phyloP scores from a whole-genome alignment of 2,797 vertebrate species.

The Stomatorhinus walkeri region DNA sequence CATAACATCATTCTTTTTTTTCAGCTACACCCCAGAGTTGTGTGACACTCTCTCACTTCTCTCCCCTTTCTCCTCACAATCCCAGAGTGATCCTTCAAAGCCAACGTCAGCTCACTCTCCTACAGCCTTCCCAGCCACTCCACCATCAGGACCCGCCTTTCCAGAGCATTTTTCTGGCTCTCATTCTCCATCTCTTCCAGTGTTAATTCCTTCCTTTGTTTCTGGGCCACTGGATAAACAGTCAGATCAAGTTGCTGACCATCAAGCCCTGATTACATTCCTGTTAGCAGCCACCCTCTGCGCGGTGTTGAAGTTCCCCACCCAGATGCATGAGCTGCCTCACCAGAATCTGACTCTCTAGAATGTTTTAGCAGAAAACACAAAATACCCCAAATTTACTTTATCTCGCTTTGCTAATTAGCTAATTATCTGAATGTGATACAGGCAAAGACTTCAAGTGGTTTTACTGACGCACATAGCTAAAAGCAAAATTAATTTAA shows the following conservation, averaged over 20 bases:
- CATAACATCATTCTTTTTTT: not conserved
- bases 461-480: not conserved
- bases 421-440: not conserved
- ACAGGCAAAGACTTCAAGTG: not conserved
- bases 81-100: not conserved
- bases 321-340: not conserved
- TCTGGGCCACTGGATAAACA: not conserved
- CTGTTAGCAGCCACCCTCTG: not conserved
- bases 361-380: not conserved
- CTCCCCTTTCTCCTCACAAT: not conserved
- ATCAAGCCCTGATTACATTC: not conserved
- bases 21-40: not conserved
- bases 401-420: not conserved
- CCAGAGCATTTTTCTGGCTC: not conserved
- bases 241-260: not conserved
- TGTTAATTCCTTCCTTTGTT: not conserved
- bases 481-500: not conserved
- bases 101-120: not conserved
- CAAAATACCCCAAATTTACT: not conserved
- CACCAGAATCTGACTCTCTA: not conserved
- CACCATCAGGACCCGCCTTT: not conserved
- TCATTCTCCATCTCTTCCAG: not conserved
- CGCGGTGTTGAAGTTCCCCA: not conserved
- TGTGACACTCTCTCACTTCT: not conserved
- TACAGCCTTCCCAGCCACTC: not conserved